phyloP scores from a whole-genome alignment of 2,888 invertebrate species.

The Enchytraeus crypticus region DNA sequence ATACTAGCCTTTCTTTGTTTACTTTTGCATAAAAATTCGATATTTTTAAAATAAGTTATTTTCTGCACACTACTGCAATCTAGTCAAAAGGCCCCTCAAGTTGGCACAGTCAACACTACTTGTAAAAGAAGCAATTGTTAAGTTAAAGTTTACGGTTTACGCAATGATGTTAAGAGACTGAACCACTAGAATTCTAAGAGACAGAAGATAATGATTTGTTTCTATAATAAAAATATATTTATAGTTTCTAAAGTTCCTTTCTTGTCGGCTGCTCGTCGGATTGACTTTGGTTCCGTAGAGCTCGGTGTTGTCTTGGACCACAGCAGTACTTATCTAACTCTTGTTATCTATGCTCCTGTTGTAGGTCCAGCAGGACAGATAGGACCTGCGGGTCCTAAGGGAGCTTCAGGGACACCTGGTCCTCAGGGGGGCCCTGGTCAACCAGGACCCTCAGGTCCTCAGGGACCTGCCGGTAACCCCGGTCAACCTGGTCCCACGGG shows the following conservation, averaged over 20 bases:
- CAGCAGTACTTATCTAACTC: not conserved
- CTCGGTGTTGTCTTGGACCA: no score
- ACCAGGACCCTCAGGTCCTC: slow-evolving; percentile 2
- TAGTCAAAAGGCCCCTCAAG: not conserved
- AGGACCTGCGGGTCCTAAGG: slow-evolving; percentile 13
- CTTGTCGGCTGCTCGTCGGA: no score
- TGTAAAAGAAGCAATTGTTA: no score
- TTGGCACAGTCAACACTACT: not conserved
- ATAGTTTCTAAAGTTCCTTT: no score
- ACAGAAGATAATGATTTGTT: no score
- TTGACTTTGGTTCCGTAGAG: no score
- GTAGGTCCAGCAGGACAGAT: slow-evolving; percentile 12
- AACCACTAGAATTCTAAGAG: no score
- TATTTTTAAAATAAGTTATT: not conserved
- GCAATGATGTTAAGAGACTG: no score
- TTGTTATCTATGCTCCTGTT: not conserved
- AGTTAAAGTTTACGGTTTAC: no score
- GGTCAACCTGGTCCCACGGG: slow-evolving; percentile 19
- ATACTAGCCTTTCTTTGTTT: not conserved
- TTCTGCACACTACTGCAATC: not conserved
- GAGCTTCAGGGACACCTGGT: slow-evolving; percentile 7
- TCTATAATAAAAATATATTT: no score
- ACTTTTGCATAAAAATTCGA: not conserved
- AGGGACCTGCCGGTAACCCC: slow-evolving; percentile 4
- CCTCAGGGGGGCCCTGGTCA: not conserved